Conservation (phyloP, 2,113 vertebrate genomes). For the Vimba vimba region DNA sequence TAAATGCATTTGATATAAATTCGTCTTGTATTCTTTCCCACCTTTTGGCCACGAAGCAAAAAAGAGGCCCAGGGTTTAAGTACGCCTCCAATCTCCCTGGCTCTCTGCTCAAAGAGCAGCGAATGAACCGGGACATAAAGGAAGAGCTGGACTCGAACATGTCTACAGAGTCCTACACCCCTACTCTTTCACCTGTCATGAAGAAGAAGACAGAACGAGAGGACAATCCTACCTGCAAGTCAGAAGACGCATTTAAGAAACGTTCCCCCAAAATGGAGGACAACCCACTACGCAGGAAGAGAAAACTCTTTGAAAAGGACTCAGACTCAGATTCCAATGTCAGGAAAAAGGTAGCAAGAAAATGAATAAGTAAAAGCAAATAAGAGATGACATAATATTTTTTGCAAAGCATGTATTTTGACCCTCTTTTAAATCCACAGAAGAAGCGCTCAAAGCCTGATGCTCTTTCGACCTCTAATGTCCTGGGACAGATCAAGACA, state of each 20-base stretch:
- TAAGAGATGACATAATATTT: conserved; percentile 16
- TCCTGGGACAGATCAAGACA: conserved; percentile 86
- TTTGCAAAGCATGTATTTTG: conserved; percentile 42
- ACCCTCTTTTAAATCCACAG: conserved; percentile 65
- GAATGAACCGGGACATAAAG: conserved; percentile 84
- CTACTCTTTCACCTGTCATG: conserved; percentile 53
- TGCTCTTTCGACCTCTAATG: conserved; percentile 78
- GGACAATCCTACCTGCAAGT: conserved; percentile 77
- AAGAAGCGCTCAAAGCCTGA: conserved; percentile 84
- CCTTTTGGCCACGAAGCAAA: conserved; percentile 97
- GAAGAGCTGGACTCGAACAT: conserved; percentile 79
- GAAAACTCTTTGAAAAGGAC: conserved; percentile 89
- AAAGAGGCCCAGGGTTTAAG: conserved; percentile 98
- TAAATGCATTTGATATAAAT: conserved; percentile 82
- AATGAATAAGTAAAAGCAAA: conserved; percentile 4
- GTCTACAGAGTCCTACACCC: conserved; percentile 57
- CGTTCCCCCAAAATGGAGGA: conserved; percentile 83
- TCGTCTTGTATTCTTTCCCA: conserved; percentile 79
- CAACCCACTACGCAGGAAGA: conserved; percentile 87
- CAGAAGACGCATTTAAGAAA: conserved; percentile 87
- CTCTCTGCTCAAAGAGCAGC: conserved; percentile 91
- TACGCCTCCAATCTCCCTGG: conserved; percentile 96
- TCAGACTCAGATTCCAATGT: conserved; percentile 86
- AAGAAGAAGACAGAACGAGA: conserved; percentile 88
- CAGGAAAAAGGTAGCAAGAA: conserved; percentile 83